Conservation (phyloP, 2,113 vertebrate species). For the Ginglymostoma cirratum region DNA sequence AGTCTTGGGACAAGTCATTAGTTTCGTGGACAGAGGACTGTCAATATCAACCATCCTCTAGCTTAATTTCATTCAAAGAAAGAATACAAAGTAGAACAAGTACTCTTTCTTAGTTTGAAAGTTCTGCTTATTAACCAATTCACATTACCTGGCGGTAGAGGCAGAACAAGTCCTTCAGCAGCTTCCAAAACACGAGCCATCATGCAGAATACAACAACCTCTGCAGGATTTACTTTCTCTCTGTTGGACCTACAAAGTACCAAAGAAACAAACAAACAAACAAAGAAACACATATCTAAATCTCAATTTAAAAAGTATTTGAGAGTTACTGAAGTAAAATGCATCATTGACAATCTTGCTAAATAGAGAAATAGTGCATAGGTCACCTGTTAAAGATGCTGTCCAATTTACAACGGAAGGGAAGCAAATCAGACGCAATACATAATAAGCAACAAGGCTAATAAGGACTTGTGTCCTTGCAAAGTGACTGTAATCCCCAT, state of each 20-base stretch:
- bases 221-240: constrained; percentile 58
- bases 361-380: neutral
- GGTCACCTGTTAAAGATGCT: neutral
- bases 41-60: neutral
- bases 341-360: neutral
- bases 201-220: constrained; percentile 72
- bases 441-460: neutral
- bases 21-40: no score
- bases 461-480: neutral
- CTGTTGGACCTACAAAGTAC: constrained; percentile 49
- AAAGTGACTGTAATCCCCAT: neutral
- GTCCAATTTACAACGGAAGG: neutral
- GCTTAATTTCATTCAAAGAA: neutral
- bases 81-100: neutral
- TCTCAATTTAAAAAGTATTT: neutral
- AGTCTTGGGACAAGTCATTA: no score
- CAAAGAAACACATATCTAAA: no score
- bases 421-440: neutral
- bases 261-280: neutral
- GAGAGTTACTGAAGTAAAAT: neutral
- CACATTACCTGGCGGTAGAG: constrained; percentile 81
- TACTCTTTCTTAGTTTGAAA: neutral
- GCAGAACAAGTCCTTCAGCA: constrained; percentile 68
- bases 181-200: constrained; percentile 86
- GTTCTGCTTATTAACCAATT: neutral